Evolutionary conservation across 2,797 vertebrate species (phyloP).

Genomic region (Sebastes vulpes): DNA sequence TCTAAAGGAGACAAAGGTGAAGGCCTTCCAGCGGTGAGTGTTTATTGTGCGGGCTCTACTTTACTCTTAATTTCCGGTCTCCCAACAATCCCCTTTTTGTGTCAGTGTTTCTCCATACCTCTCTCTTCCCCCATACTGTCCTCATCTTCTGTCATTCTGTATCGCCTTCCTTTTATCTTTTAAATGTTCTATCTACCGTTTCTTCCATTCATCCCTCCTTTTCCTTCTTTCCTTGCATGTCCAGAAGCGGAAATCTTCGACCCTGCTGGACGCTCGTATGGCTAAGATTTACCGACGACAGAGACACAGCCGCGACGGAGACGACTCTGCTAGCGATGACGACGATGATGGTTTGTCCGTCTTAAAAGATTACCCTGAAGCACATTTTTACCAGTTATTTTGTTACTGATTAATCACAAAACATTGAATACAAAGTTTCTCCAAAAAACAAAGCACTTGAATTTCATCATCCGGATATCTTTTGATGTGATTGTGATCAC

Average conservation of each 20-base stretch:
- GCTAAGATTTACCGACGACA: constrained; percentile 85
- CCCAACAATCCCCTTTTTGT: background rate
- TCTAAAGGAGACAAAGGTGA: constrained; percentile 68
- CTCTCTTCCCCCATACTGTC: no score
- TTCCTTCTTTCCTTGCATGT: background rate
- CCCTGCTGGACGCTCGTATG: constrained; percentile 83
- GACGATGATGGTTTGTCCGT: constrained; percentile 71
- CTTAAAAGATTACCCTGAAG: background rate
- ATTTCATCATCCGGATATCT: background rate
- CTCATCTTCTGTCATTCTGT: background rate
- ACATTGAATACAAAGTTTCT: background rate
- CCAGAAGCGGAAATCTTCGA: constrained; percentile 84
- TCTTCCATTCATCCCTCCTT: background rate
- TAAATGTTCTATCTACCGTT: background rate
- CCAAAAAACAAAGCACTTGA: background rate
- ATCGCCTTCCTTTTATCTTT: background rate
- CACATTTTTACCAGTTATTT: background rate
- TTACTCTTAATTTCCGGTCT: background rate
- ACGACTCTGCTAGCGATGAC: constrained; percentile 81
- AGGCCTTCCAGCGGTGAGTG: constrained; percentile 61
- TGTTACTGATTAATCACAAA: background rate
- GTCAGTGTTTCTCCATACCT: background rate
- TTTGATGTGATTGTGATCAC: background rate
- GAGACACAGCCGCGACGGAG: constrained; percentile 81
- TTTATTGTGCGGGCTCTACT: background rate